phyloP scores from a whole-genome alignment of 1,140 invertebrate species.

The Eriosoma lanigerum region DNA sequence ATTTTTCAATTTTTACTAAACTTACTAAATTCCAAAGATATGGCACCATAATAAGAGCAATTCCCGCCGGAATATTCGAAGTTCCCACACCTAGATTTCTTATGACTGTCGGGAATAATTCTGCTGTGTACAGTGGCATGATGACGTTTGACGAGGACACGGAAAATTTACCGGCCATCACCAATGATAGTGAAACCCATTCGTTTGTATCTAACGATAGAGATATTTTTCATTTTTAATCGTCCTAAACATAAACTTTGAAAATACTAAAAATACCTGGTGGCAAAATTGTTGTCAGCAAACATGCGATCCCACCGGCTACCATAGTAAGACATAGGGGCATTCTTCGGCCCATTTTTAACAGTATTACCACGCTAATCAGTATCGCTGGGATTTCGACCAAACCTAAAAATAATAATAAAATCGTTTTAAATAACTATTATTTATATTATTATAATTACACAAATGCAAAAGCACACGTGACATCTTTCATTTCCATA shows the following conservation, averaged over 20 bases:
- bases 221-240: not conserved
- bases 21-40: constrained; percentile 72
- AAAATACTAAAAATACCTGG: constrained; percentile 62
- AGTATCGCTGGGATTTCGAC: constrained; percentile 74
- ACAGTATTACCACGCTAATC: constrained; percentile 69
- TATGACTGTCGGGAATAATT: constrained; percentile 72
- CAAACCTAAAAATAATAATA: constrained; percentile 62
- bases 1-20: not conserved
- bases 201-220: constrained; percentile 58
- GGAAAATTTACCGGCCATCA: constrained; percentile 71
- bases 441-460: too few relatives aligned
- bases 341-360: constrained; percentile 69
- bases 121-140: constrained; percentile 72
- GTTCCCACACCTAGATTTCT: constrained; percentile 73
- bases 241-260: too few relatives aligned
- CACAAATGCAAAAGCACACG: too few relatives aligned
- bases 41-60: constrained; percentile 71
- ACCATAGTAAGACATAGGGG: constrained; percentile 68
- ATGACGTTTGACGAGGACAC: constrained; percentile 72
- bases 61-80: constrained; percentile 69
- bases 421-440: too few relatives aligned
- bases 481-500: too few relatives aligned
- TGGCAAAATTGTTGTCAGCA: constrained; percentile 69
- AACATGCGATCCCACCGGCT: constrained; percentile 67
- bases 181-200: constrained; percentile 66